phyloP scores from a whole-genome alignment of 2,888 invertebrate genomes.

The Galerucella pusilla region DNA sequence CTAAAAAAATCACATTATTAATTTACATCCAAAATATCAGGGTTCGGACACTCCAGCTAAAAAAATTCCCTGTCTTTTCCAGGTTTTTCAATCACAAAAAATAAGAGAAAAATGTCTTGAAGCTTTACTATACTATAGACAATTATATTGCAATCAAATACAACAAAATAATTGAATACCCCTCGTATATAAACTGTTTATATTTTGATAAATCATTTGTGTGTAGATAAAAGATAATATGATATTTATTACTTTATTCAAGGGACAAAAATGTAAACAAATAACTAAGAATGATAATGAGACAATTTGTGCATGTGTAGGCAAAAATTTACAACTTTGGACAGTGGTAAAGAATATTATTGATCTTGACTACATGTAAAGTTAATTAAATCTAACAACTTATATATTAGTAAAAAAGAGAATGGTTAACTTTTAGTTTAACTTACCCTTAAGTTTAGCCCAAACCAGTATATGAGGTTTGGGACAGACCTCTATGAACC shows the following conservation, averaged over 20 bases:
- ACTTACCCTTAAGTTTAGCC: slow-evolving; percentile 90
- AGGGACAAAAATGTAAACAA: not conserved
- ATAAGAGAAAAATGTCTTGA: too few species aligned
- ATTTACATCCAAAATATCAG: too few species aligned
- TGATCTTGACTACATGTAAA: too few species aligned
- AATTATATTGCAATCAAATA: too few species aligned
- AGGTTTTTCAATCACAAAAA: too few species aligned
- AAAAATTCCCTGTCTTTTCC: too few species aligned
- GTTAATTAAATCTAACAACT: too few species aligned
- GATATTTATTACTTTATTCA: not conserved
- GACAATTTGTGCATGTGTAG: not conserved
- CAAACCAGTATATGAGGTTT: slow-evolving; percentile 92
- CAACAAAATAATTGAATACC: not conserved
- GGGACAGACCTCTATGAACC: slow-evolving; percentile 94
- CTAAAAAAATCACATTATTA: slow-evolving; percentile 56
- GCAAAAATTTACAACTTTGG: too few species aligned
- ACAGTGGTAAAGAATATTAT: too few species aligned
- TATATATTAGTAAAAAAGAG: too few species aligned
- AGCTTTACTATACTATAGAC: too few species aligned
- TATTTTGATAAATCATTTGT: not conserved
- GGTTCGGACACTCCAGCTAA: too few species aligned
- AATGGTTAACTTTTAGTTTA: not conserved
- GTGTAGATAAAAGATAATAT: not conserved
- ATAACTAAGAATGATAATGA: not conserved
- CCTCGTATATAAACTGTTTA: not conserved